A percentile compares a stretch with the other conserved stretches of the same genome.
These are phyloP conservation scores for Sinocyclocheilus anshuiensis DNA, from an alignment of 2,113 vertebrate species.

Conservation along the genomic window DNA sequence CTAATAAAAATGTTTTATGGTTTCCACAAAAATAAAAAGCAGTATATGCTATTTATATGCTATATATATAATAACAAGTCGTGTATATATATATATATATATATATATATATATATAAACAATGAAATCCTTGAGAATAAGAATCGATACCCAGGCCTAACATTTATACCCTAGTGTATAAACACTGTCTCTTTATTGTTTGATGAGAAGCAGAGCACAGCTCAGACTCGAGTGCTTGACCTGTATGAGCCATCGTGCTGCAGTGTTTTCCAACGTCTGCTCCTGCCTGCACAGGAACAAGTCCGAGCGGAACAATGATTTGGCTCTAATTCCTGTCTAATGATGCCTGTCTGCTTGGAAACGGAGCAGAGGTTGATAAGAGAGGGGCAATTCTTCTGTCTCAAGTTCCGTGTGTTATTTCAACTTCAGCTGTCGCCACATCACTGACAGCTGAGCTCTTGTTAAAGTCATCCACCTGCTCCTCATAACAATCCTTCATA, in stretches of 20 bases:
- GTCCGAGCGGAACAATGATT: neutral
- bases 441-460: slow-evolving; percentile 67
- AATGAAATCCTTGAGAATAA: neutral
- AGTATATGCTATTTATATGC: too few species aligned
- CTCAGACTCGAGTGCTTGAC: slow-evolving; percentile 9
- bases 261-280: neutral
- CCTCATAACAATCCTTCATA: slow-evolving; percentile 62
- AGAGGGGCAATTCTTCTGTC: slow-evolving; percentile 51
- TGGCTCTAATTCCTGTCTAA: slow-evolving; percentile 55
- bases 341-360: slow-evolving; percentile 62
- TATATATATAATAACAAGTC: too few species aligned
- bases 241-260: slow-evolving; percentile 1
- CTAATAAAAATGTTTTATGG: too few species aligned
- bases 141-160: neutral
- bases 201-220: slow-evolving; percentile 25
- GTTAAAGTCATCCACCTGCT: slow-evolving; percentile 72
- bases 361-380: slow-evolving; percentile 58
- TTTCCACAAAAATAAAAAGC: too few species aligned
- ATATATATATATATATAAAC: neutral
- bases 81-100: too few species aligned
- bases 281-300: slow-evolving; percentile 9
- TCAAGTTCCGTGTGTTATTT: slow-evolving; percentile 52
- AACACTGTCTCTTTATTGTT: neutral
- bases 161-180: neutral
- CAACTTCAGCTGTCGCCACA: slow-evolving; percentile 63